These are phyloP conservation scores for Nomada ruficornis DNA, from an alignment of 2,888 invertebrate genomes.

Conservation along the genomic window DNA sequence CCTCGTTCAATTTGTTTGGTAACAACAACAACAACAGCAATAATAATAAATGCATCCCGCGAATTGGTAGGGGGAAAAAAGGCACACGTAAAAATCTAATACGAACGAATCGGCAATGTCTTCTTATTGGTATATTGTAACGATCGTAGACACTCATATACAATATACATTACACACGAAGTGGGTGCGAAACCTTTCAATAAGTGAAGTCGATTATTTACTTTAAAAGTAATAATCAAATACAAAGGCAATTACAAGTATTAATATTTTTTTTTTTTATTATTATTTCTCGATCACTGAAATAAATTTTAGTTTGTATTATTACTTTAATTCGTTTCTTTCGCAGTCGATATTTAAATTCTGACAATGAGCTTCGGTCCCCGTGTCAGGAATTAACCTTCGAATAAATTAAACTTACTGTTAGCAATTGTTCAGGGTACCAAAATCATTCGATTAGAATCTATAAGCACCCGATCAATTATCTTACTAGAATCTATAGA, in stretches of 20 bases:
- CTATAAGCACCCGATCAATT: constrained; percentile 62
- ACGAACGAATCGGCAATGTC: constrained; percentile 23
- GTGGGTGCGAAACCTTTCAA: constrained; percentile 51
- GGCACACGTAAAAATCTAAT: constrained; percentile 36
- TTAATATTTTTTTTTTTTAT: constrained; percentile 33
- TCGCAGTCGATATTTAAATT: constrained; percentile 40
- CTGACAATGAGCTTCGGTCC: constrained; percentile 10
- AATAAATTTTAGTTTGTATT: constrained; percentile 45
- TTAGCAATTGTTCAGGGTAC: constrained; percentile 72
- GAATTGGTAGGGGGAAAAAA: constrained; percentile 14
- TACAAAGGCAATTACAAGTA: constrained; percentile 51
- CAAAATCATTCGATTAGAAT: constrained; percentile 69
- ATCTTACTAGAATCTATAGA: constrained; percentile 68
- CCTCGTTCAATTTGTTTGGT: neutral
- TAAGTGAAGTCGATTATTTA: constrained; percentile 46
- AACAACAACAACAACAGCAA: neutral
- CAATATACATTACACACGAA: constrained; percentile 37
- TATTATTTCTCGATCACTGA: constrained; percentile 30
- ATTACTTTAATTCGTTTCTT: constrained; percentile 22
- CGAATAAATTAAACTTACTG: constrained; percentile 61
- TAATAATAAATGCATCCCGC: neutral
- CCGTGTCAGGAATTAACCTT: constrained; percentile 41
- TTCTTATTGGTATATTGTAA: constrained; percentile 60
- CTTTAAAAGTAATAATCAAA: constrained; percentile 29
- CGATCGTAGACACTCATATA: constrained; percentile 40